A percentile compares a stretch with the other conserved stretches of the same genome.
phyloP scores from a whole-genome alignment of 2,888 invertebrate genomes.

The Acanthosepion lycidas region DNA sequence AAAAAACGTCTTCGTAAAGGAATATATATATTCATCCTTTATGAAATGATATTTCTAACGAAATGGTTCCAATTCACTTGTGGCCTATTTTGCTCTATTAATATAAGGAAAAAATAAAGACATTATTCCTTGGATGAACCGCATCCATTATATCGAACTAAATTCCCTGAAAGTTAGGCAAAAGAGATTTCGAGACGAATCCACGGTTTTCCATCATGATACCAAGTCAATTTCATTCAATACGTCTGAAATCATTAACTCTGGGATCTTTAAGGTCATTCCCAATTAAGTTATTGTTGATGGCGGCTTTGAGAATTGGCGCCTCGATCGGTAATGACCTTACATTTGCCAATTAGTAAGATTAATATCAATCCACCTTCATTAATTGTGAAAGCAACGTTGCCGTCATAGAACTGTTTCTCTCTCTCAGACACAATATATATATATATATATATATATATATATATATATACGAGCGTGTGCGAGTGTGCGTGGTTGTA shows the following conservation, averaged over 20 bases:
- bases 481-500: fast-evolving
- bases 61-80: too few species aligned
- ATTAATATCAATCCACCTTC: neutral
- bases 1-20: too few species aligned
- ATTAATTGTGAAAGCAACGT: neutral
- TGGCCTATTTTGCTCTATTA: too few species aligned
- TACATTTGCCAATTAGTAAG: neutral
- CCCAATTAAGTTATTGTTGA: neutral
- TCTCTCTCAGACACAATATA: too few species aligned
- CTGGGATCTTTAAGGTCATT: neutral
- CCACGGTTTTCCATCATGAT: neutral
- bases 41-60: too few species aligned
- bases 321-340: neutral
- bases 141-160: neutral
- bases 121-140: neutral
- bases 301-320: neutral
- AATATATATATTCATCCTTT: too few species aligned
- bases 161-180: neutral
- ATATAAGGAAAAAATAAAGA: too few species aligned
- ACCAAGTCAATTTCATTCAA: neutral
- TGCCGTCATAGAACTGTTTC: neutral
- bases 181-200: neutral
- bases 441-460: too few species aligned
- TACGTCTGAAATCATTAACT: neutral
- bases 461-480: too few species aligned